These are phyloP conservation scores for Lottia gigantea DNA, from an alignment of 2,888 invertebrate species.

Conservation along the genomic window DNA sequence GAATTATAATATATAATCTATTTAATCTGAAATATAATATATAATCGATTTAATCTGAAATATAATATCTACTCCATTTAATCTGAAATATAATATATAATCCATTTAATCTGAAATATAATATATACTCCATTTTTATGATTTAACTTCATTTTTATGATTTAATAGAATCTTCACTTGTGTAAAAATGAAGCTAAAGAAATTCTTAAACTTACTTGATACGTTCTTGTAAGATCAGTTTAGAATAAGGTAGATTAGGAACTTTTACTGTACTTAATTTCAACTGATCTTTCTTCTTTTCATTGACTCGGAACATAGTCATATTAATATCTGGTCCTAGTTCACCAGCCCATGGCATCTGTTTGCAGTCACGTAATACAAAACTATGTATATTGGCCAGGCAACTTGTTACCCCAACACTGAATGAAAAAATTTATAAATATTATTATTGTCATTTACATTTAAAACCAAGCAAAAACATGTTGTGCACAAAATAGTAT, in stretches of 20 bases:
- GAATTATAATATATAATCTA: no score
- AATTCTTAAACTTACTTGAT: slow-evolving; percentile 58
- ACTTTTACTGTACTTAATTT: slow-evolving; percentile 51
- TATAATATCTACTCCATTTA: no score
- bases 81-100: no score
- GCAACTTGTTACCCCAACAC: slow-evolving; percentile 60
- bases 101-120: no score
- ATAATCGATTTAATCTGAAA: background rate
- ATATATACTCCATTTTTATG: no score
- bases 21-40: background rate
- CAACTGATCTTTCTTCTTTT: slow-evolving; percentile 64
- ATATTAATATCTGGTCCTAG: slow-evolving; percentile 55
- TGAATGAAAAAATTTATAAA: no score
- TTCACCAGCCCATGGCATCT: slow-evolving; percentile 67
- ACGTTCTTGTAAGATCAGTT: slow-evolving; percentile 62
- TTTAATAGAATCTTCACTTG: no score
- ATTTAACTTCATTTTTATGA: no score
- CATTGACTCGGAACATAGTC: slow-evolving; percentile 55
- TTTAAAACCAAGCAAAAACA: no score
- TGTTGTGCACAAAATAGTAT: no score
- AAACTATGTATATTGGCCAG: slow-evolving; percentile 67
- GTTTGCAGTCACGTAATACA: slow-evolving; percentile 64
- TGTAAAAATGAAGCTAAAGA: no score
- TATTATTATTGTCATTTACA: no score
- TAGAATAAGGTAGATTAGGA: slow-evolving; percentile 66